Evolutionary conservation across 2,888 invertebrate species (phyloP).

Genomic region (Dryococelus australis): DNA sequence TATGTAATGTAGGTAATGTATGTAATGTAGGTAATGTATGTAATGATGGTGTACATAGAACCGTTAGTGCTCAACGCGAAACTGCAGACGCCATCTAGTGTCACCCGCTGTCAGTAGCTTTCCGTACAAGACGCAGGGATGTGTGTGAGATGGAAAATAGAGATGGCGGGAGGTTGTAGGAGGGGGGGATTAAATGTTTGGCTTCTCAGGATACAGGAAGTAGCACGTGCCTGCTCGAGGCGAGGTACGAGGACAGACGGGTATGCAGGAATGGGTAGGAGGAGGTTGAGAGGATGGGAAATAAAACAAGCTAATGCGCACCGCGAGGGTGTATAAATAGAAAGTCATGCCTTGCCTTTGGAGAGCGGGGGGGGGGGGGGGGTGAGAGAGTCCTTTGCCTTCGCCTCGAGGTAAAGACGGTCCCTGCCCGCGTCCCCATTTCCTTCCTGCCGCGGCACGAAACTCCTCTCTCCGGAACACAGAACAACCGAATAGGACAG

Average conservation of each 20-base stretch:
- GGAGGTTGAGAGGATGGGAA: not conserved
- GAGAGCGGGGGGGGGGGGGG: not conserved
- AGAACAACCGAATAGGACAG: no score
- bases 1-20: no score
- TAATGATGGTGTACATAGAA: no score
- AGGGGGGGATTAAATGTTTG: not conserved
- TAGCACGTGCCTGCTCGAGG: not conserved
- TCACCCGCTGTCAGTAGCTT: not conserved
- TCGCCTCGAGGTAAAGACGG: no score
- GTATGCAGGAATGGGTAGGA: not conserved
- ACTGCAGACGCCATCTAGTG: no score
- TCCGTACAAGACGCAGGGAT: not conserved
- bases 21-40: no score
- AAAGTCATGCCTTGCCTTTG: not conserved
- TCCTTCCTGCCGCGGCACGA: not conserved
- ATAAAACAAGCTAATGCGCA: slow-evolving; percentile 16
- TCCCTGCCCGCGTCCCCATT: not conserved
- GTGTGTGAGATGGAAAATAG: not conserved
- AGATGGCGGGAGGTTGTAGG: not conserved
- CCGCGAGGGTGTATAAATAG: slow-evolving; percentile 9
- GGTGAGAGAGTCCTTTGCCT: no score
- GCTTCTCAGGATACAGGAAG: slow-evolving; percentile 1
- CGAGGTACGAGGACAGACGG: not conserved
- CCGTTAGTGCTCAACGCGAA: no score
- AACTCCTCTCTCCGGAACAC: no score